Evolutionary conservation across 2,113 vertebrate genomes (phyloP), one percentile per base, ranked within the genome.

Genomic region (Miniopterus natalensis): DNA sequence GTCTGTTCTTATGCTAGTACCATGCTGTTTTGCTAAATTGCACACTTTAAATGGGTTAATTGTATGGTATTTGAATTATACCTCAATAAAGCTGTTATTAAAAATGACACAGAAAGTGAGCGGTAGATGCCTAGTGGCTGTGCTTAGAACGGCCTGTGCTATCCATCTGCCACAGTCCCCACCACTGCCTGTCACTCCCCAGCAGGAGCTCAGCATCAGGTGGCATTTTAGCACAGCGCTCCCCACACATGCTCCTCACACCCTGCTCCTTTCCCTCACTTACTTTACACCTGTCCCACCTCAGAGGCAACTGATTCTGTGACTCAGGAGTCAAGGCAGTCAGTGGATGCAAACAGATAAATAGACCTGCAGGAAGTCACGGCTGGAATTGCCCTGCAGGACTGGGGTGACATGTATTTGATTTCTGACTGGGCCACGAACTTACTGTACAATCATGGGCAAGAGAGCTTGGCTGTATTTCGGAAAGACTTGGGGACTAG

Each of bases 261-360:
- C 2, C 14, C 53, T 5, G 25, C 13, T 61, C 1, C 0, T 21
- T 8, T 23, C 17, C 5, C n/a, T 70, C 57, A 2, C 25, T 51
- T 15, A 23, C 47, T 84, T 42, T 10, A 45, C 13, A 87, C 36
- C 42, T 63, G 65, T 14, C 18, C 66, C 10, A 42, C 31, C 12
- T 29, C 31, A 70, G 49, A 18, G 15, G 49, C 15, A 31, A 9
- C 6, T 27, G 11, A 63, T 3, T 70, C 18, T 21, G 49, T 36
- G 77, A 91, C 25, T 27, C 49, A 6, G 8, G 10, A 18, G 21
- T 27, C 63, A 68, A 51, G 86, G 65, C 0, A 29, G 71, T 63
- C 68, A 74, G 1, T 10, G 4, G n/a, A 79, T n/a, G 6, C 47
- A 49, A 36, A 70, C 21, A n/a, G 86, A 78, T 49, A 59, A 25